Conservation (phyloP, 2,797 vertebrate species). For the Monodelphis domestica region DNA sequence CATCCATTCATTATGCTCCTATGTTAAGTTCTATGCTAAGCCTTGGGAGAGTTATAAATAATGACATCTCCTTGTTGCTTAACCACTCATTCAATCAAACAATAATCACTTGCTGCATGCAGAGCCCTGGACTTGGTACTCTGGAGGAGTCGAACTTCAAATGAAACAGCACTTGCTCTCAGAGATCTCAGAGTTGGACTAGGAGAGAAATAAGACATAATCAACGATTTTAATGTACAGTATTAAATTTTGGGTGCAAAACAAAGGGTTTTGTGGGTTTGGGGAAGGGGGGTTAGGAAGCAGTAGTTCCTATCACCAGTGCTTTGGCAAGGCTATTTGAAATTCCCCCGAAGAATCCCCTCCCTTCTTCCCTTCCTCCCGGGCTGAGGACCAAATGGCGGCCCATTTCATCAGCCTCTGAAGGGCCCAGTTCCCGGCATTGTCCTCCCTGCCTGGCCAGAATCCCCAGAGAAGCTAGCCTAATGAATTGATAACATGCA, state of each 20-base stretch:
- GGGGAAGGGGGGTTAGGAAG: constrained; percentile 42
- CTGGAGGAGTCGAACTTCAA: background rate
- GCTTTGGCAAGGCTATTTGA: constrained; percentile 71
- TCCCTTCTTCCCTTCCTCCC: constrained; percentile 67
- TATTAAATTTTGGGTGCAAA: background rate
- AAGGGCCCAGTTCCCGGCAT: constrained; percentile 78
- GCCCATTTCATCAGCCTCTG: constrained; percentile 77
- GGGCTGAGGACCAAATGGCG: constrained; percentile 22
- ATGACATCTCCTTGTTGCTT: background rate
- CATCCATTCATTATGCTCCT: background rate
- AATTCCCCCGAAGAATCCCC: constrained; percentile 70
- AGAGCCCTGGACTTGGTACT: background rate
- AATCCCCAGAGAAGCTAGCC: constrained; percentile 77
- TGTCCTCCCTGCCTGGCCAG: constrained; percentile 77
- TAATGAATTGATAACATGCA: constrained; percentile 80
- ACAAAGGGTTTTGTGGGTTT: background rate
- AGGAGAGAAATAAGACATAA: background rate
- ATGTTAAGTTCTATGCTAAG: background rate
- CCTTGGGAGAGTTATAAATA: background rate
- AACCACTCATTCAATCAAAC: background rate
- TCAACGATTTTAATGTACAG: background rate
- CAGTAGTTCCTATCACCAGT: background rate
- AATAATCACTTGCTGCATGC: background rate
- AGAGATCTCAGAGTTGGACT: background rate
- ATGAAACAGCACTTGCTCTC: background rate